phyloP scores from a whole-genome alignment of 1,140 invertebrate species.

The Hyphantria cunea region DNA sequence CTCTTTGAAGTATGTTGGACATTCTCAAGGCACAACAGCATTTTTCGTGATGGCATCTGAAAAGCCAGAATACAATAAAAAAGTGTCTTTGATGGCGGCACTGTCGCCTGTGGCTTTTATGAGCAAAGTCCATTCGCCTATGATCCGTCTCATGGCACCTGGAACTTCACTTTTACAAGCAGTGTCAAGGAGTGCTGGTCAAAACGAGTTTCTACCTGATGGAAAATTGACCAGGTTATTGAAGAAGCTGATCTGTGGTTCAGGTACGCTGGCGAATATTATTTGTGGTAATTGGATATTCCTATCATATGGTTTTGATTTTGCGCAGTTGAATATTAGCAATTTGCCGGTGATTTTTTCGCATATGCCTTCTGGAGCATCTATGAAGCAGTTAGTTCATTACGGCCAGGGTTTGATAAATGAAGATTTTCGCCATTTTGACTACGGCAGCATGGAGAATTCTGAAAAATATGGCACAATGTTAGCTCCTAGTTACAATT shows the following conservation, averaged over 20 bases:
- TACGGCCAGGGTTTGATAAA: slow-evolving; percentile 84
- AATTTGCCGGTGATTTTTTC: slow-evolving; percentile 88
- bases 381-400: slow-evolving; percentile 89
- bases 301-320: slow-evolving; percentile 45
- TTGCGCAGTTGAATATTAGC: slow-evolving; percentile 68
- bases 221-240: slow-evolving; percentile 35
- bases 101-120: slow-evolving; percentile 86
- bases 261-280: slow-evolving; percentile 38
- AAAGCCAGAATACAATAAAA: slow-evolving; percentile 84
- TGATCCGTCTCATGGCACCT: slow-evolving; percentile 62
- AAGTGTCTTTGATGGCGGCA: slow-evolving; percentile 84
- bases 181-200: slow-evolving; percentile 37
- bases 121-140: slow-evolving; percentile 77
- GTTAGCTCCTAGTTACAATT: slow-evolving; percentile 84
- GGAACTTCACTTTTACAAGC: slow-evolving; percentile 35
- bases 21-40: slow-evolving; percentile 86
- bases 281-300: slow-evolving; percentile 47
- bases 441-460: slow-evolving; percentile 73
- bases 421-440: slow-evolving; percentile 74
- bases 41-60: slow-evolving; percentile 84
- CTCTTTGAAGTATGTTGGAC: slow-evolving; percentile 83
- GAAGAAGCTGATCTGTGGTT: slow-evolving; percentile 42
- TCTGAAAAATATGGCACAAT: slow-evolving; percentile 68
- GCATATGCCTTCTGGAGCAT: slow-evolving; percentile 90
- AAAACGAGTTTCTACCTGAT: slow-evolving; percentile 52